Conservation (phyloP, 1,140 invertebrate genomes). For the Eurosta solidaginis region DNA sequence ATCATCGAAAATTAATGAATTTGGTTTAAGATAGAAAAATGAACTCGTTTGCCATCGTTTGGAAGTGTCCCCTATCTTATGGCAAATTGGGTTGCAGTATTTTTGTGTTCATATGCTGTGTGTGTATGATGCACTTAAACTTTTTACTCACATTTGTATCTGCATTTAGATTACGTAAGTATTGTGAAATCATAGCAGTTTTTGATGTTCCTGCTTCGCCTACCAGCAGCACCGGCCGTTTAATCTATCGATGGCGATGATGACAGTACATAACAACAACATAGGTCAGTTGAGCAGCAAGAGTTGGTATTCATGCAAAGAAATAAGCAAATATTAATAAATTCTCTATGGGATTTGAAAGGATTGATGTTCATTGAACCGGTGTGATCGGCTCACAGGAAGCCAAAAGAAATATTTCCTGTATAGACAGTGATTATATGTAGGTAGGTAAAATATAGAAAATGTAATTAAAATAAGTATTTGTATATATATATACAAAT, state of each 20-base stretch:
- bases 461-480: too few species aligned
- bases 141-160: conserved; percentile 69
- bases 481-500: too few species aligned
- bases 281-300: conserved; percentile 12
- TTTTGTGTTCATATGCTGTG: neutral
- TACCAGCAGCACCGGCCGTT: conserved; percentile 79
- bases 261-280: neutral
- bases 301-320: neutral
- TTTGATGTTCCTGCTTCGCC: conserved; percentile 91
- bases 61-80: too few species aligned
- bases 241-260: conserved; percentile 60
- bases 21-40: too few species aligned
- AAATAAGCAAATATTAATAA: conserved; percentile 22
- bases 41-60: too few species aligned
- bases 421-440: too few species aligned
- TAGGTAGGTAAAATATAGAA: too few species aligned
- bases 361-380: too few species aligned
- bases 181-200: conserved; percentile 84
- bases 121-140: neutral
- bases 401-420: too few species aligned
- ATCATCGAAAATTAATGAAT: too few species aligned
- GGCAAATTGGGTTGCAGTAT: too few species aligned
- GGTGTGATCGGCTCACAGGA: too few species aligned
- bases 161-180: conserved; percentile 71
- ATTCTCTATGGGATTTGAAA: neutral